Evolutionary conservation across 2,888 invertebrate genomes (phyloP).

Genomic region (Napeogenes sylphis): DNA sequence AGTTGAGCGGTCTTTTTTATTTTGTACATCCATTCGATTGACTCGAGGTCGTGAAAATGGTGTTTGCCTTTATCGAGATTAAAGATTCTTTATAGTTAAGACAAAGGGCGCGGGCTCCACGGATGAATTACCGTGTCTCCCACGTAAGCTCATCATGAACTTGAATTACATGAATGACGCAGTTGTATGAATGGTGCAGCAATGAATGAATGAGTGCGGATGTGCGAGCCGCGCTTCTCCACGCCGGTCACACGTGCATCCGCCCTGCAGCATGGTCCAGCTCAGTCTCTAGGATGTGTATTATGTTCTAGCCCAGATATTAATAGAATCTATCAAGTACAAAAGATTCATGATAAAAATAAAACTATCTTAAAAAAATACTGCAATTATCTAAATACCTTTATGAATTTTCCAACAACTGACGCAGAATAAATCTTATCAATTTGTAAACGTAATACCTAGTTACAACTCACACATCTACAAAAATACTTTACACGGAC

Average conservation of each 20-base stretch:
- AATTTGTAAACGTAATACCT: no score
- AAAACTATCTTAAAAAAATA: no score
- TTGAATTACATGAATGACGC: constrained; percentile 75
- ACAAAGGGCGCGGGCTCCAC: constrained; percentile 29
- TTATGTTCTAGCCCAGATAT: not conserved
- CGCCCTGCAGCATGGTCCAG: constrained; percentile 48
- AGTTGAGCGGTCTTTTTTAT: constrained; percentile 59
- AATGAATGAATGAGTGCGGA: constrained; percentile 70
- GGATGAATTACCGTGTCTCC: constrained; percentile 54
- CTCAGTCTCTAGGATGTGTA: not conserved
- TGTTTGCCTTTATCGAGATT: constrained; percentile 51
- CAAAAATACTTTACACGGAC: no score
- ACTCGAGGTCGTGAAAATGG: constrained; percentile 38
- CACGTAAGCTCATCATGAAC: constrained; percentile 66
- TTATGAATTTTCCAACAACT: no score
- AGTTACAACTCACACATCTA: no score
- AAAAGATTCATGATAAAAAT: not conserved
- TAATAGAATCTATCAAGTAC: not conserved
- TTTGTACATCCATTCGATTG: constrained; percentile 37
- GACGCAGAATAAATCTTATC: no score
- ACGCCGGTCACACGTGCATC: constrained; percentile 58
- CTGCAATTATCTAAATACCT: no score
- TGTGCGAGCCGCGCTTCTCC: constrained; percentile 65
- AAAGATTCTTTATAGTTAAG: constrained; percentile 47
- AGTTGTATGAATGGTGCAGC: constrained; percentile 74